Evolutionary conservation across 2,797 vertebrate species (phyloP).

Genomic region (Eupleurogrammus muticus): DNA sequence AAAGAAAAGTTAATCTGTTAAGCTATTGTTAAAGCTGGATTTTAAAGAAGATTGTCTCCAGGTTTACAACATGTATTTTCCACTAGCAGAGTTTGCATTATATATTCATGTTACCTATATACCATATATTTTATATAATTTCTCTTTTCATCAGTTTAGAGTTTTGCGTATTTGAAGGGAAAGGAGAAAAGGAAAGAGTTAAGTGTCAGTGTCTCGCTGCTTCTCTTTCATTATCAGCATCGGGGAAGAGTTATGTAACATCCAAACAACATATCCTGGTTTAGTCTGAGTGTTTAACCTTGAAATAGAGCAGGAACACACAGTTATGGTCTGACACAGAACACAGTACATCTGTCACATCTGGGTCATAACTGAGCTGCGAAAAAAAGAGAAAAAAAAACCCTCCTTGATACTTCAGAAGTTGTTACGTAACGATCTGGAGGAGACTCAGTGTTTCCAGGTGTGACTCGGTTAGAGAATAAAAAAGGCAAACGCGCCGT

Average conservation of each 20-base stretch:
- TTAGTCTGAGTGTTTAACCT: conserved; percentile 68
- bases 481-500: background rate
- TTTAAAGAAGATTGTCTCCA: background rate
- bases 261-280: conserved; percentile 46
- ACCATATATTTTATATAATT: background rate
- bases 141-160: background rate
- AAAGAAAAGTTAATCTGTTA: background rate
- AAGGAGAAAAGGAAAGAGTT: background rate
- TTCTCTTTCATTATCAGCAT: conserved; percentile 40
- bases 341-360: conserved; percentile 36
- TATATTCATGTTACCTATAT: background rate
- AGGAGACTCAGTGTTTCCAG: background rate
- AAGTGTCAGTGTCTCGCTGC: background rate
- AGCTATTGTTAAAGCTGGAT: background rate
- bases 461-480: background rate
- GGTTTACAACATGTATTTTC: background rate
- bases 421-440: conserved; percentile 28
- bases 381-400: background rate
- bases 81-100: background rate
- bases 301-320: conserved; percentile 56
- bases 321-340: conserved; percentile 42
- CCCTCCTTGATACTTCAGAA: conserved; percentile 22
- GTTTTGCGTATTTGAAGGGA: background rate
- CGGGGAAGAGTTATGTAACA: conserved; percentile 35
- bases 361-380: conserved; percentile 40